A percentile compares a stretch with the other conserved stretches of the same genome.
Evolutionary conservation across 2,113 vertebrate species (phyloP).

Genomic region (Peromyscus leucopus): DNA sequence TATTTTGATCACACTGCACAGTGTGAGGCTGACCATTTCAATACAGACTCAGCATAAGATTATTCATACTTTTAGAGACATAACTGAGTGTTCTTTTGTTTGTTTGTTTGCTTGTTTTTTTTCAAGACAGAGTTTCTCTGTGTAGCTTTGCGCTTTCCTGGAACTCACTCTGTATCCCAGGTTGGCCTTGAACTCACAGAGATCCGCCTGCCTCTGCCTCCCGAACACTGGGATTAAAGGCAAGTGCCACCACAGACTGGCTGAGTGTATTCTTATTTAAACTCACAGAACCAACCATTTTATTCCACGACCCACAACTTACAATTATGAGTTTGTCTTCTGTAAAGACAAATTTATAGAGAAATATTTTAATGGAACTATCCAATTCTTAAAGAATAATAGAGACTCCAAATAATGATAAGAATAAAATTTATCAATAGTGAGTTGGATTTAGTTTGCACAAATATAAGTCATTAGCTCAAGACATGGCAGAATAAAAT

Average conservation of each 20-base stretch:
- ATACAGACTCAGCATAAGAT: slow-evolving; percentile 25
- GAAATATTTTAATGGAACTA: slow-evolving; percentile 24
- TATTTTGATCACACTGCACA: slow-evolving; percentile 39
- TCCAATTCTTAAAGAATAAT: neutral
- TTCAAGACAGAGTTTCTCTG: too few relatives aligned
- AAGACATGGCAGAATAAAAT: slow-evolving; percentile 41
- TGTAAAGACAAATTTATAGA: slow-evolving; percentile 40
- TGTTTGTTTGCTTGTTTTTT: too few relatives aligned
- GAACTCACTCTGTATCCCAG: too few relatives aligned
- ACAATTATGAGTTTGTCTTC: slow-evolving; percentile 36
- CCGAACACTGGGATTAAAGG: too few relatives aligned
- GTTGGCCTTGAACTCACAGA: too few relatives aligned
- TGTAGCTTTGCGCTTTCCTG: too few relatives aligned
- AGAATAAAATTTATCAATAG: neutral
- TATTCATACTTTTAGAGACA: slow-evolving; percentile 48
- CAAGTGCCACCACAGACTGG: too few relatives aligned
- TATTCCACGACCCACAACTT: neutral
- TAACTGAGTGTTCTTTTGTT: neutral
- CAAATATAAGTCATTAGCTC: neutral
- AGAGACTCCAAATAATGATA: neutral
- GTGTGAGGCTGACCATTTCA: neutral
- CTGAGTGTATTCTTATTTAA: slow-evolving; percentile 9
- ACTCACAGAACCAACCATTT: neutral
- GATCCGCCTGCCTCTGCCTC: too few relatives aligned
- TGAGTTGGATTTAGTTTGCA: neutral